A percentile compares a stretch with the other conserved stretches of the same genome.
Conservation (phyloP, 2,888 invertebrate genomes). For the Oligia strigilis region DNA sequence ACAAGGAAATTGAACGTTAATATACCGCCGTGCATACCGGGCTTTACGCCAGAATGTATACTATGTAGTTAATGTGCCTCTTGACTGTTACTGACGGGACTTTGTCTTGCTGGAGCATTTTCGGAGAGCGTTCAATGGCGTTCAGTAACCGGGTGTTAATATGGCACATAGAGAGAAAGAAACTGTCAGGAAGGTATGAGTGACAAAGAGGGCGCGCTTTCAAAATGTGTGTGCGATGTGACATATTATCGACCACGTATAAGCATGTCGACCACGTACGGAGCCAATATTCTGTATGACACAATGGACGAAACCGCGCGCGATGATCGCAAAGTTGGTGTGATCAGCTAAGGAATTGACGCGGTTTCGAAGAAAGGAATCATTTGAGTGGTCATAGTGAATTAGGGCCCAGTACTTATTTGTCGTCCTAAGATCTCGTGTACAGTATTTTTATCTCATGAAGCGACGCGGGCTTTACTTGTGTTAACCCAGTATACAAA, state of each 20-base stretch:
- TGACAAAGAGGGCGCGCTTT: not conserved
- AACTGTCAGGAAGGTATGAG: not conserved
- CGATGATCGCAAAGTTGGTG: no score
- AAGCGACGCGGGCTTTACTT: no score
- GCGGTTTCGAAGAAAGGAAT: no score
- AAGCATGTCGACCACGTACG: no score
- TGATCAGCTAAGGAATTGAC: no score
- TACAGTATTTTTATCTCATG: not conserved
- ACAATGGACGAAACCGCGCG: no score
- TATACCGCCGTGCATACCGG: constrained; percentile 51
- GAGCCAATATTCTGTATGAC: no score
- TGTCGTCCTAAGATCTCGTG: not conserved
- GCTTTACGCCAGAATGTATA: constrained; percentile 55
- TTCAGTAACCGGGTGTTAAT: not conserved
- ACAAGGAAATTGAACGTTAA: constrained; percentile 44
- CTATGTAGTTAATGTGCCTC: constrained; percentile 40
- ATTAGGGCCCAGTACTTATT: no score
- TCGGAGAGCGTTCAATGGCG: constrained; percentile 35
- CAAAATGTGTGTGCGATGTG: not conserved
- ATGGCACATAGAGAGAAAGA: not conserved
- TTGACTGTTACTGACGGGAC: constrained; percentile 46
- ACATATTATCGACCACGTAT: not conserved
- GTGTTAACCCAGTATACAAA: no score
- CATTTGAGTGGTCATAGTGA: no score
- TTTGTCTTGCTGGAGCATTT: constrained; percentile 46